Base-by-base conservation (phyloP, 2,797 vertebrate genomes). In the Tapera naevia region DNA sequence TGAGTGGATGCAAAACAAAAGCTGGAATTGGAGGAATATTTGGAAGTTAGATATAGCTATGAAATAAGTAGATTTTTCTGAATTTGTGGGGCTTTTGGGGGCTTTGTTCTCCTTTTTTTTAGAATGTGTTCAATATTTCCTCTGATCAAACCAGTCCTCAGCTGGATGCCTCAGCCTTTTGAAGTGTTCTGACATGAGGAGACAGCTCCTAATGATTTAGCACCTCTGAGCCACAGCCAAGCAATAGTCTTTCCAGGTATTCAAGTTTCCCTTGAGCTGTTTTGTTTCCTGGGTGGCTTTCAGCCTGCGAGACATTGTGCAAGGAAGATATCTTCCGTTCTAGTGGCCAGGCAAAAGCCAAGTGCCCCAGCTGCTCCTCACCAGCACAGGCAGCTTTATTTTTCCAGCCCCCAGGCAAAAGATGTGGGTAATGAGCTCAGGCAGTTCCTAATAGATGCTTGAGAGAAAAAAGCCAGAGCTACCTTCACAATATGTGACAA, bases 271-370 rank as follows among this genome's bases (percentile, higher is more conserved):
- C 70, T 64, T 32, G 71, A 45, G 35, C 17, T 35, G 9, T 69
- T 32, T 71, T 43, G 23, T 25, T 25, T 14, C 60, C 61, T 3
- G 27, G 1, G 6, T 13, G 67, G n/a, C 53, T 78, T 8, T 37
- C 61, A 53, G 27, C 1, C 48, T 1, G 0, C 9, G 71, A 71
- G 73, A 57, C 27, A 12, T 1, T 13, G 18, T 8, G 56, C 4
- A 18, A 62, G 5, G 35, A 30, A 9, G 4, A 60, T 65, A 76
- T 16, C 17, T n/a, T 11, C 54, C 32, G 13, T 51, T 46, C 37
- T n/a, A 27, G 48, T 2, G 8, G 4, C 17, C 13, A 4, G 46
- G 54, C 1, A 6, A n/a, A 1, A 2, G 5, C 32, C 1, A 5
- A 12, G 39, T 37, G 35, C 21, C 13, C 60, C 48, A 17, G 39